A percentile compares a stretch with the other conserved stretches of the same genome.
Evolutionary conservation across 2,888 invertebrate genomes (phyloP).

Genomic region (Perdita meconis): DNA sequence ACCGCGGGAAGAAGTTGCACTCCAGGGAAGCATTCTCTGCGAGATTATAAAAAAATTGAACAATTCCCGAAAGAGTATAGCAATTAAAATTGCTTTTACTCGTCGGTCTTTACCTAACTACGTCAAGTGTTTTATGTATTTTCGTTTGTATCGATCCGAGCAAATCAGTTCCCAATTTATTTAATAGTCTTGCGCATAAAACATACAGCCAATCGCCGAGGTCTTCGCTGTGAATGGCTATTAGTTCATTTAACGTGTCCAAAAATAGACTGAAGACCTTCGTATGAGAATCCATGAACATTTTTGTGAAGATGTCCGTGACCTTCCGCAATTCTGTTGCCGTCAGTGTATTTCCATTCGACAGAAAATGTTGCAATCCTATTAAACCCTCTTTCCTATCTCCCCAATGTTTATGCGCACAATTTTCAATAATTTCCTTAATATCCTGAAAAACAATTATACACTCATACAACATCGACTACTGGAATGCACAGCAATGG

Average conservation of each 20-base stretch:
- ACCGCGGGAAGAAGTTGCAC: constrained; percentile 87
- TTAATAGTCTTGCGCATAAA: constrained; percentile 93
- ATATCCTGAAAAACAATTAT: constrained; percentile 87
- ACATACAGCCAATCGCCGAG: constrained; percentile 97
- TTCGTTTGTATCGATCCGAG: constrained; percentile 96
- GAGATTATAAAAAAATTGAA: not conserved
- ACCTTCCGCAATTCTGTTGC: constrained; percentile 91
- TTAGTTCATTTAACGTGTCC: constrained; percentile 96
- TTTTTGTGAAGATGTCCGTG: constrained; percentile 97
- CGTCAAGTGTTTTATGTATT: constrained; percentile 93
- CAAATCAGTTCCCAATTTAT: constrained; percentile 96
- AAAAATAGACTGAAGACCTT: constrained; percentile 96
- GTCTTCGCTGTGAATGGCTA: constrained; percentile 93
- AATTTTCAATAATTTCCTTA: constrained; percentile 93
- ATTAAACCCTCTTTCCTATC: constrained; percentile 97
- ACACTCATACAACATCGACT: not conserved
- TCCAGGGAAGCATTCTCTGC: constrained; percentile 87
- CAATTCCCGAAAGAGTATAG: not conserved
- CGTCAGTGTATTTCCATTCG: constrained; percentile 88
- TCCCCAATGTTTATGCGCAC: constrained; percentile 96
- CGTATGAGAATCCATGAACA: constrained; percentile 98
- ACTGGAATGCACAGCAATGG: not conserved
- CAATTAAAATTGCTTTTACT: no score
- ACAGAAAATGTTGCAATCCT: constrained; percentile 90
- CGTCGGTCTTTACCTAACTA: constrained; percentile 86